phyloP scores from a whole-genome alignment of 2,888 invertebrate species.

The Drosophila leonis region DNA sequence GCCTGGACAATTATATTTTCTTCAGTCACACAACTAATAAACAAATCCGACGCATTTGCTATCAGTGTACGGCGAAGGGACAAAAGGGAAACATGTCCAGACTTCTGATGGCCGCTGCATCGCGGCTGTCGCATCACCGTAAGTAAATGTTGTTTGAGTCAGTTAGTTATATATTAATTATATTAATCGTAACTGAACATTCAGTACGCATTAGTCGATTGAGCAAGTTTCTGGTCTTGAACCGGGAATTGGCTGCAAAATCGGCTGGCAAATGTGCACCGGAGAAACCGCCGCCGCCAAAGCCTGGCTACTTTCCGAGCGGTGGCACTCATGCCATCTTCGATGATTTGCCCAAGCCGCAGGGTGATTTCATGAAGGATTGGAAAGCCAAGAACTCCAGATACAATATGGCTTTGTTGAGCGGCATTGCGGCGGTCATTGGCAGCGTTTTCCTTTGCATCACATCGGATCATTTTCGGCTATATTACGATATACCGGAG shows the following conservation, averaged over 20 bases:
- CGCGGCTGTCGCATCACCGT: slow-evolving; percentile 35
- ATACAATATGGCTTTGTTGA: slow-evolving; percentile 55
- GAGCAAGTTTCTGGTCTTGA: slow-evolving; percentile 16
- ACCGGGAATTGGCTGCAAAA: slow-evolving; percentile 34
- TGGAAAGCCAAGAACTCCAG: slow-evolving; percentile 59
- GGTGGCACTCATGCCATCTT: slow-evolving; percentile 63
- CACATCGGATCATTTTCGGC: neutral
- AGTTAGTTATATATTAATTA: neutral
- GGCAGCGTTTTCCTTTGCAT: slow-evolving; percentile 30
- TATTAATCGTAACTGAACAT: neutral
- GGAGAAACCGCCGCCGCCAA: slow-evolving; percentile 9
- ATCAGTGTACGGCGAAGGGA: slow-evolving; percentile 8
- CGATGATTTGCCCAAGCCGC: slow-evolving; percentile 59
- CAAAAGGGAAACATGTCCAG: slow-evolving; percentile 46
- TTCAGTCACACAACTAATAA: slow-evolving; percentile 38
- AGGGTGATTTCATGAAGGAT: slow-evolving; percentile 52
- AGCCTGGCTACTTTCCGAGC: slow-evolving; percentile 53
- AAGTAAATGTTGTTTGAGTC: slow-evolving; percentile 31
- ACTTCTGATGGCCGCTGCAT: slow-evolving; percentile 40
- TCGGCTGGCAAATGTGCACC: slow-evolving; percentile 26
- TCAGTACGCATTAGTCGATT: slow-evolving; percentile 28
- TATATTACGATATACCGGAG: slow-evolving; percentile 43
- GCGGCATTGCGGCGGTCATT: slow-evolving; percentile 42
- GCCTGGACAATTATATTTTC: slow-evolving; percentile 19
- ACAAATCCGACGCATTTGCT: slow-evolving; percentile 26